Conservation (phyloP, 2,888 invertebrate genomes). For the Tetragnatha montana region DNA sequence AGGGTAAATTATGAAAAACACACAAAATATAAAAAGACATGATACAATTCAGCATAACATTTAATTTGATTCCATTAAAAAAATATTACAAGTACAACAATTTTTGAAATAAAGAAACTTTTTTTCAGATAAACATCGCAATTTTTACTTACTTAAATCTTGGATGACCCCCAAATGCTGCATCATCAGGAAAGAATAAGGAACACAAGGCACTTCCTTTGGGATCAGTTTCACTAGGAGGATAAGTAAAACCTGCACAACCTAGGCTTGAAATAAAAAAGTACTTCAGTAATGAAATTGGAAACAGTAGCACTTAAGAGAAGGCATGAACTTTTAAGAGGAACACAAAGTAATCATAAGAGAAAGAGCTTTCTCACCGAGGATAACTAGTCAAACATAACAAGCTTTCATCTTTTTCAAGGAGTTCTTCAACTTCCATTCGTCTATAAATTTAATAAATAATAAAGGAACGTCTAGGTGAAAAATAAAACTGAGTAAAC, state of each 20-base stretch:
- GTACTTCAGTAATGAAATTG: not conserved
- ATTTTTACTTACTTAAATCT: slow-evolving; percentile 82
- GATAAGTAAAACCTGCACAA: slow-evolving; percentile 90
- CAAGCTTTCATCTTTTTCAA: slow-evolving; percentile 87
- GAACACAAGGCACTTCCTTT: slow-evolving; percentile 85
- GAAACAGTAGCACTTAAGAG: not conserved
- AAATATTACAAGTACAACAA: too few relatives aligned
- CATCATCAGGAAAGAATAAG: slow-evolving; percentile 94
- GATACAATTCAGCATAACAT: too few relatives aligned
- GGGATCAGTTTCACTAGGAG: slow-evolving; percentile 84
- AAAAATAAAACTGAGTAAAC: too few relatives aligned
- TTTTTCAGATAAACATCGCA: too few relatives aligned
- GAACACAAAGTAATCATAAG: not conserved
- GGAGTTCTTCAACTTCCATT: slow-evolving; percentile 84
- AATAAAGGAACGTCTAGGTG: too few relatives aligned
- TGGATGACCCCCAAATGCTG: slow-evolving; percentile 95
- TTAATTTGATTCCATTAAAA: too few relatives aligned
- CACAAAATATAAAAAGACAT: too few relatives aligned
- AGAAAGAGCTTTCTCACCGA: slow-evolving; percentile 80
- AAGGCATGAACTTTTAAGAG: not conserved
- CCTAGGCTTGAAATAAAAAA: slow-evolving; percentile 82
- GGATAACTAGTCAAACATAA: slow-evolving; percentile 96
- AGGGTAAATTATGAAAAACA: too few relatives aligned
- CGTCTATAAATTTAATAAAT: slow-evolving; percentile 77
- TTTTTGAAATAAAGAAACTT: not conserved